These are phyloP conservation scores for Rambutsinella grinnellia DNA, from an alignment of 2,888 invertebrate genomes.

Conservation along the genomic window DNA sequence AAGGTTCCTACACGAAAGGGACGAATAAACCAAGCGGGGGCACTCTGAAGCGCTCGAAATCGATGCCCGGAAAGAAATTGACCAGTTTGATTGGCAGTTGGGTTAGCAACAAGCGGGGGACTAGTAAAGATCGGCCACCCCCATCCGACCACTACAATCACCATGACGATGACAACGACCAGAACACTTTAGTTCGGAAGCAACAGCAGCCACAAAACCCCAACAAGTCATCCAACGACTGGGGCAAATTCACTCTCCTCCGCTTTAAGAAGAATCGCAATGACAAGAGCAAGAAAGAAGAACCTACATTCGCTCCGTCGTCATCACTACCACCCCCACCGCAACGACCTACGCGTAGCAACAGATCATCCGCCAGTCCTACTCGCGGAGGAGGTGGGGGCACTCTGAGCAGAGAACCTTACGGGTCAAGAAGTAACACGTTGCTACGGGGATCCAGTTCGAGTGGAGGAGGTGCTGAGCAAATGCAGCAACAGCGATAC, in stretches of 20 bases:
- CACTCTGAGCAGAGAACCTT: background rate
- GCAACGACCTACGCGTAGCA: background rate
- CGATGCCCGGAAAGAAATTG: constrained; percentile 29
- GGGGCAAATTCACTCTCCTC: background rate
- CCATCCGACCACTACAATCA: background rate
- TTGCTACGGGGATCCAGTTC: too few relatives aligned
- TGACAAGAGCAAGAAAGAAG: background rate
- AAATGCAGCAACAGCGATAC: too few relatives aligned
- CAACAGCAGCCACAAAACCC: background rate
- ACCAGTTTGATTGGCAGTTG: constrained; percentile 16
- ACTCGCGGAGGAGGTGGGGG: background rate
- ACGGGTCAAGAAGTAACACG: too few relatives aligned
- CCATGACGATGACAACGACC: background rate
- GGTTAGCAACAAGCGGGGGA: constrained; percentile 8
- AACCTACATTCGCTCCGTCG: background rate
- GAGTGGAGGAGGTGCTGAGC: too few relatives aligned
- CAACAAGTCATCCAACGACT: background rate
- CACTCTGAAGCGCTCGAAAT: constrained; percentile 17
- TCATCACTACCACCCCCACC: background rate
- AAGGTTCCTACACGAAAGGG: background rate
- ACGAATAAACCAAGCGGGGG: too few relatives aligned
- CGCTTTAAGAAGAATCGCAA: constrained; percentile 1
- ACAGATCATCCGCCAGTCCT: too few relatives aligned
- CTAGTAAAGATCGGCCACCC: too few relatives aligned
- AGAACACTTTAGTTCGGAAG: background rate